Base-by-base conservation (phyloP, 2,797 vertebrate genomes). In the Ceyx erithaca region DNA sequence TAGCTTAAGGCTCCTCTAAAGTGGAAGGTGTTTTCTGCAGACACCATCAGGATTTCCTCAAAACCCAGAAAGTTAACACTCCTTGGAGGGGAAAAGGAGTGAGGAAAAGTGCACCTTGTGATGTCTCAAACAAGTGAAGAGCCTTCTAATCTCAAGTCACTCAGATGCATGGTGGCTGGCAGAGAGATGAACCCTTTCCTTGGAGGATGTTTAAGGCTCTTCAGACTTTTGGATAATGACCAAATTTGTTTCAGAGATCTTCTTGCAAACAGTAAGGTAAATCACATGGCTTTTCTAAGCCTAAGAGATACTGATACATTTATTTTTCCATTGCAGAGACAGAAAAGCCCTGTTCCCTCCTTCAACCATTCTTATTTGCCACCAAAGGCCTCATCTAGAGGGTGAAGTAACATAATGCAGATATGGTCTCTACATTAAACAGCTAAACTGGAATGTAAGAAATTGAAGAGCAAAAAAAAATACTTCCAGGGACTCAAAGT, bases 101-200 rank as follows among this genome's bases (percentile, higher is more conserved):
- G 90, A 91, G 57, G 63, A 92, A 95, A 95, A 94, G 94, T 88
- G 93, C 92, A 93, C 90, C 90, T 86, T 59, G 94, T 87, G 87
- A 94, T 92, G 83, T 87, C 85, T 94, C 89, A 1, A 72, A 92
- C 48, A 62, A 69, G 30, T 52, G 4, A 51, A 85, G 78, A 94
- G 62, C 76, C 90, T 59, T 80, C 86, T 83, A 71, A 23, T 68
- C 71, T 90, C 68, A 45, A 72, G 86, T 90, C 80, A 87, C 81
- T 85, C 84, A 26, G 89, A 86, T 89, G 86, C 62, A 23, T 14
- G 83, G 66, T 41, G 55, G 86, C 71, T 85, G 69, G 72, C 41
- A 82, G 66, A 81, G 59, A 87, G 64, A 79, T 10, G 31, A 92
- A 87, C 72, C 58, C 79, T 83, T 88, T 92, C 90, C 86, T 58